phyloP scores from a whole-genome alignment of 2,113 vertebrate species.

The Antechinus stuartii region DNA sequence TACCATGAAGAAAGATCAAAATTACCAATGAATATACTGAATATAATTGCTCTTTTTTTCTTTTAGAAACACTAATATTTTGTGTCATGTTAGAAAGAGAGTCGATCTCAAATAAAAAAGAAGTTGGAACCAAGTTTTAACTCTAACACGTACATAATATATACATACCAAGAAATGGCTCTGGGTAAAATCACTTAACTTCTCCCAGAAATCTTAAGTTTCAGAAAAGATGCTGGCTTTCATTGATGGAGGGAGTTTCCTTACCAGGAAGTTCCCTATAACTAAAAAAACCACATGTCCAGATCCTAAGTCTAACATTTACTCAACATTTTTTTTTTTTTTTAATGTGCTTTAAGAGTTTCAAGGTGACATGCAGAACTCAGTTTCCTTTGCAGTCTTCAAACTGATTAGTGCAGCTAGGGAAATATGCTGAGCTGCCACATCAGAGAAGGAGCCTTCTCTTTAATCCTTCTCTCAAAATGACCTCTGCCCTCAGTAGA shows the following conservation, averaged over 20 bases:
- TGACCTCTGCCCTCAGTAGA: not conserved
- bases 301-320: not conserved
- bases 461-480: constrained; percentile 28
- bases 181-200: not conserved
- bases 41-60: not conserved
- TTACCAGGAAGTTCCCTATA: not conserved
- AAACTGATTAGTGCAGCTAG: constrained; percentile 48
- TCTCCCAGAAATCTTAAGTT: not conserved
- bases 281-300: not conserved
- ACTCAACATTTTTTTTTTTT: not conserved
- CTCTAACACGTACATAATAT: not conserved
- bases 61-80: not conserved
- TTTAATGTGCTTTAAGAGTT: constrained; percentile 48
- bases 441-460: constrained; percentile 9
- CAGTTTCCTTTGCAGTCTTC: constrained; percentile 69
- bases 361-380: constrained; percentile 72
- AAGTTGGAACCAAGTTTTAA: not conserved
- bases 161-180: not conserved
- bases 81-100: not conserved
- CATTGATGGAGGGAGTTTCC: not conserved
- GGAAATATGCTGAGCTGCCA: constrained; percentile 53
- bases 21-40: not conserved
- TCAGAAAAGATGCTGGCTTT: not conserved
- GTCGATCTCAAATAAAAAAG: not conserved
- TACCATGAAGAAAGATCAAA: not conserved